These are phyloP conservation scores for Siderastrea radians DNA, from an alignment of 92 coral and sea anemone species.

Conservation along the genomic window DNA sequence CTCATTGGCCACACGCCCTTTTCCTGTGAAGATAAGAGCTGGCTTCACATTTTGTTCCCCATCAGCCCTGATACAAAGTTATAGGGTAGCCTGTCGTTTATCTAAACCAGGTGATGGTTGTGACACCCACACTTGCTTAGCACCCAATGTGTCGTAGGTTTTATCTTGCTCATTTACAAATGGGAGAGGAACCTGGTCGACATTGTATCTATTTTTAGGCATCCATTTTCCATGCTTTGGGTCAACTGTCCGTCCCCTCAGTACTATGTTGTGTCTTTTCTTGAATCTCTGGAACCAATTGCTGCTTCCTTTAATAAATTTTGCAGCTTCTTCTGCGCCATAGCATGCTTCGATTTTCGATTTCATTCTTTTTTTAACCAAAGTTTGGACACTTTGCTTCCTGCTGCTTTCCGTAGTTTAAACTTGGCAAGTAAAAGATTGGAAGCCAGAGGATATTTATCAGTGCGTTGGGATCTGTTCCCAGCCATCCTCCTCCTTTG, in stretches of 20 bases:
- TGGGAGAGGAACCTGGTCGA: constrained; percentile 69
- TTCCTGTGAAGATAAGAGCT: constrained; percentile 62
- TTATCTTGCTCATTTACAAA: constrained; percentile 63
- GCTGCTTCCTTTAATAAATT: constrained; percentile 72
- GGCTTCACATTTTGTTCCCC: constrained; percentile 71
- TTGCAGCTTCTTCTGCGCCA: constrained; percentile 69
- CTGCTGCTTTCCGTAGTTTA: constrained; percentile 68
- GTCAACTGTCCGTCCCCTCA: constrained; percentile 47
- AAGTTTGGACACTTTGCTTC: constrained; percentile 61
- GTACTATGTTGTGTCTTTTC: constrained; percentile 43
- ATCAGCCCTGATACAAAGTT: constrained; percentile 63
- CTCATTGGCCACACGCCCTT: constrained; percentile 50
- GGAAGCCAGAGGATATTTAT: constrained; percentile 74
- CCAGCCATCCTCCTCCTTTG: constrained; percentile 54
- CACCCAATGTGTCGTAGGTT: constrained; percentile 63
- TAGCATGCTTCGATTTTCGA: constrained; percentile 42
- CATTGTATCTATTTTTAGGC: constrained; percentile 52
- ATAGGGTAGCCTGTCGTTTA: constrained; percentile 73
- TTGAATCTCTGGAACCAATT: constrained; percentile 79
- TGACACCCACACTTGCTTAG: constrained; percentile 78
- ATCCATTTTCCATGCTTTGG: constrained; percentile 61
- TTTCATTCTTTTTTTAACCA: constrained; percentile 75
- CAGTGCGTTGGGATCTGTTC: constrained; percentile 46
- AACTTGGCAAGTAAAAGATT: constrained; percentile 62
- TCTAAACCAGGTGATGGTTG: constrained; percentile 73